Evolutionary conservation across 2,888 invertebrate species (phyloP), one percentile per base, ranked within the genome.

Genomic region (Exephanes ischioxanthus): DNA sequence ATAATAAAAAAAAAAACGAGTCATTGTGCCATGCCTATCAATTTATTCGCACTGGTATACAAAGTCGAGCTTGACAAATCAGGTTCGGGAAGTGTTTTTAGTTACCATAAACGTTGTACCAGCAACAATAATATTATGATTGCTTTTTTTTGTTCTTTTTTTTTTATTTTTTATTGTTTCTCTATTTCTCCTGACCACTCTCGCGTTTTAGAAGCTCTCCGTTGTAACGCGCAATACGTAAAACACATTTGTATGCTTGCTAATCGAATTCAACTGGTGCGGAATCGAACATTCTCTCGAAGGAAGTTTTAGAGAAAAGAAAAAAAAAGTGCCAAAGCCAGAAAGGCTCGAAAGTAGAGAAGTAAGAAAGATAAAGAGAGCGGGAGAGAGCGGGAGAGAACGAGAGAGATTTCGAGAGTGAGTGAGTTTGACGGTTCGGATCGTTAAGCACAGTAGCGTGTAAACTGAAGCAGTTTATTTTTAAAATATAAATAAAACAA

Each of bases 271-370:
- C 51, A 81, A 72, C 48, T 81, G 84, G 81, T 81, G 81, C 78
- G 77, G 26, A 68, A 81, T 76, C n/a, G 16, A 77, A 80, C 66
- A 22, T 70, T 72, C 33, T 58, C 55, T 81, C 78, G 48, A 81
- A 85, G 61, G 73, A 67, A 48, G 77, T 78, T 61, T 41, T 9
- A 45, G 41, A 68, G 11, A 37, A 37, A 68, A 22, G 3, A 45
- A 26, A 16, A 71, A 71, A 84, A 76, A 82, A 82, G 85, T 85
- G 85, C 85, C 85, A 85, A 85, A 71, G 82, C 82, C 85, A 58
- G 58, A 51, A 73, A 55, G 81, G 84, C 80, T 84, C 45, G 76
- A 82, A 80, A 37, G 72, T 82, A 82, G 68, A 75, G 66, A 82
- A 63, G 67, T 81, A 82, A 41, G 75, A 80, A 22, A 66, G 55